Evolutionary conservation across 2,888 invertebrate species (phyloP).

Genomic region (Drosophila pegasa): DNA sequence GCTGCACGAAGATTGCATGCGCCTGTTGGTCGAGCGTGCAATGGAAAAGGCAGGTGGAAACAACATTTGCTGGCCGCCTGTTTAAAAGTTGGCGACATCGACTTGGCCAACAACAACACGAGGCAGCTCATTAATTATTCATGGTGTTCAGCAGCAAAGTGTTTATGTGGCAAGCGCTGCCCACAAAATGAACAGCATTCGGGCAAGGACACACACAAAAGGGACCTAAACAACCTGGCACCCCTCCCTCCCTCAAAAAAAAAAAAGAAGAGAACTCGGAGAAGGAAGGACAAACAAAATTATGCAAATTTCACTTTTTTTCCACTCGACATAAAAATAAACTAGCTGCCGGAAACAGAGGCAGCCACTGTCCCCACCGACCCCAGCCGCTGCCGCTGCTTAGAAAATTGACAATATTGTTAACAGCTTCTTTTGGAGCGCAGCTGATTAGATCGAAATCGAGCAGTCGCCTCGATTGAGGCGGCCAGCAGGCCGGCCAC

Average conservation of each 20-base stretch:
- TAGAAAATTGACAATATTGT: constrained; percentile 74
- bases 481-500: not conserved
- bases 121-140: constrained; percentile 73
- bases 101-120: constrained; percentile 20
- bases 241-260: too few relatives aligned
- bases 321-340: constrained; percentile 68
- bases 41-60: constrained; percentile 27
- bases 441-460: constrained; percentile 72
- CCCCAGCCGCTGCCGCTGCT: not conserved
- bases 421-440: constrained; percentile 69
- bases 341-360: constrained; percentile 42
- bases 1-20: constrained; percentile 54
- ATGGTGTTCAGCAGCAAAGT: constrained; percentile 73
- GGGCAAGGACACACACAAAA: constrained; percentile 38
- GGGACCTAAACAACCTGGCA: constrained; percentile 49
- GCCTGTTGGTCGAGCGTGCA: constrained; percentile 44
- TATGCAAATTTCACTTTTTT: constrained; percentile 72
- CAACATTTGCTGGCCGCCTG: constrained; percentile 30
- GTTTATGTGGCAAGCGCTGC: constrained; percentile 67
- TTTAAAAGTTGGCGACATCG: constrained; percentile 38
- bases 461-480: constrained; percentile 17
- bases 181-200: constrained; percentile 64
- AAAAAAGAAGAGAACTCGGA: not conserved
- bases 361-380: not conserved
- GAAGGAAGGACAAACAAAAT: constrained; percentile 38